Conservation (phyloP, 1,140 invertebrate genomes). For the Druon quercuslanigerum region DNA sequence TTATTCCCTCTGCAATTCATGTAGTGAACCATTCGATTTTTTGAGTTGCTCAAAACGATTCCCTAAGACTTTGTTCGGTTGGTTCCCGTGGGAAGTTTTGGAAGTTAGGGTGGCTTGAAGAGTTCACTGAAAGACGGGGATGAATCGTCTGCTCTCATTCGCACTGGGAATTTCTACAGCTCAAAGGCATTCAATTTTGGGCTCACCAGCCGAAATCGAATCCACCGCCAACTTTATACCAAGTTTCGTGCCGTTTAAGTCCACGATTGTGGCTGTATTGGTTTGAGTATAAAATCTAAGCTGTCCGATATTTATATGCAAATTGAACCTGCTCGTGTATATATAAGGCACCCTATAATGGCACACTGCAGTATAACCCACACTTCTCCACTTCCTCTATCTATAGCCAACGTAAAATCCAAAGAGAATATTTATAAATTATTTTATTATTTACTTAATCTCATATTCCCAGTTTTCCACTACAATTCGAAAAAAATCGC, state of each 20-base stretch:
- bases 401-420: neutral
- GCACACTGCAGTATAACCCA: too few relatives aligned
- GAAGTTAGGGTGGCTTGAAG: conserved; percentile 24
- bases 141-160: conserved; percentile 35
- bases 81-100: conserved; percentile 12
- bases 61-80: conserved; percentile 17
- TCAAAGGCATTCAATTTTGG: conserved; percentile 52
- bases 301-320: conserved; percentile 60
- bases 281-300: conserved; percentile 53
- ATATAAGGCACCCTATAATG: too few relatives aligned
- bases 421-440: too few relatives aligned
- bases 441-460: too few relatives aligned
- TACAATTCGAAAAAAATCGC: too few relatives aligned
- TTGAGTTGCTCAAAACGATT: neutral
- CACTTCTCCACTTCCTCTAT: neutral
- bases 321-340: conserved; percentile 58
- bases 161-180: conserved; percentile 39
- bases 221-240: conserved; percentile 43
- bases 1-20: neutral
- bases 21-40: conserved; percentile 17
- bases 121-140: conserved; percentile 23
- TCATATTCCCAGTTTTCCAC: too few relatives aligned
- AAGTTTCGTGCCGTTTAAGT: conserved; percentile 40
- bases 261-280: conserved; percentile 47
- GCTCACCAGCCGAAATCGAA: conserved; percentile 51